These are phyloP conservation scores for Nomada flava DNA, from an alignment of 2,888 invertebrate species.

Conservation along the genomic window DNA sequence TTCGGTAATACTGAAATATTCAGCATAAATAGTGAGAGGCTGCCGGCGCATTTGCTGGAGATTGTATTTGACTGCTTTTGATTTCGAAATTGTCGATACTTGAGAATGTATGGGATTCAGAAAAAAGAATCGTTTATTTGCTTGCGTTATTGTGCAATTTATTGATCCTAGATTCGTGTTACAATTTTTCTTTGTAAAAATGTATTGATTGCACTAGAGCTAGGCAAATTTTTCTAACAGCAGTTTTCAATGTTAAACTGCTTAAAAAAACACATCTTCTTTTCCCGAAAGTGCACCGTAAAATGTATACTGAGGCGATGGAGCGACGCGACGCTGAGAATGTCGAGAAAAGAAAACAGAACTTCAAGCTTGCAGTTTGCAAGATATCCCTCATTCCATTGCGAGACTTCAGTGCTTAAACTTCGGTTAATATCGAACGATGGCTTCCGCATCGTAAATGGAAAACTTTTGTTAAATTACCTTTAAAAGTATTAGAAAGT, in stretches of 20 bases:
- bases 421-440: neutral
- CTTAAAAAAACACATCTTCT: neutral
- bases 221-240: neutral
- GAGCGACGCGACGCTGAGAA: neutral
- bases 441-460: neutral
- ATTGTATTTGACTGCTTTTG: too few species aligned
- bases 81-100: too few species aligned
- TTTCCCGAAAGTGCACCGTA: neutral
- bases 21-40: too few species aligned
- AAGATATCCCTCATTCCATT: neutral
- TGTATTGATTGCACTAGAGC: too few species aligned
- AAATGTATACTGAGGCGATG: slow-evolving; percentile 16
- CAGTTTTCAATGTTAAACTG: neutral
- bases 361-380: slow-evolving; percentile 3
- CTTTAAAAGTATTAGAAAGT: neutral
- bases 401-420: neutral
- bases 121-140: too few species aligned
- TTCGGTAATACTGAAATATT: too few species aligned
- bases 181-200: too few species aligned
- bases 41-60: too few species aligned
- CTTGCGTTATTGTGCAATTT: too few species aligned
- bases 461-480: neutral
- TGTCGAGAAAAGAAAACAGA: slow-evolving; percentile 13
- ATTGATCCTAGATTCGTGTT: too few species aligned
- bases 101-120: too few species aligned